Percentiles rank a stretch among this genome's conserved stretches.
Conservation (phyloP, 1,140 invertebrate genomes). For the Tyrophagus putrescentiae region DNA sequence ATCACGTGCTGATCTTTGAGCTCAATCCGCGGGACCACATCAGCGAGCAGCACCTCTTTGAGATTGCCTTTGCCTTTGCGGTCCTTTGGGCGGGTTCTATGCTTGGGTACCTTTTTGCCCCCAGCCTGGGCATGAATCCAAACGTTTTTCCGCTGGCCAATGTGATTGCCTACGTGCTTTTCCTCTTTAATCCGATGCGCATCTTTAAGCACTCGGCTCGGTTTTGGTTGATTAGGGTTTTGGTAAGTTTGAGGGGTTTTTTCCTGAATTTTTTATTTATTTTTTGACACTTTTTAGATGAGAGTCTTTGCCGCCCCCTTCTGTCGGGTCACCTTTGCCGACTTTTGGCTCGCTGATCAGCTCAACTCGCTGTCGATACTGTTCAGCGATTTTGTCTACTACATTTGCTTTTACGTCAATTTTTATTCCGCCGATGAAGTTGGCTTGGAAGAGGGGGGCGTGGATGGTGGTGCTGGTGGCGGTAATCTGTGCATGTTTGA, state of each 20-base stretch:
- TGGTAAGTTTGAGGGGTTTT: slow-evolving; percentile 35
- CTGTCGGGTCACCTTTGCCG: slow-evolving; percentile 87
- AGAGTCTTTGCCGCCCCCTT: slow-evolving; percentile 80
- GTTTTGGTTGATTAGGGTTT: slow-evolving; percentile 44
- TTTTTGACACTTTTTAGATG: too few relatives aligned
- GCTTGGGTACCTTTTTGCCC: slow-evolving; percentile 55
- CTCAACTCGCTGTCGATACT: slow-evolving; percentile 79
- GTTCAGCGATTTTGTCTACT: slow-evolving; percentile 84
- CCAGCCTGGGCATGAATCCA: slow-evolving; percentile 66
- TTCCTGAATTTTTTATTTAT: slow-evolving; percentile 30
- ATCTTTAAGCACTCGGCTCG: slow-evolving; percentile 79
- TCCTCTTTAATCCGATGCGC: slow-evolving; percentile 79
- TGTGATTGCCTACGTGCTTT: slow-evolving; percentile 67
- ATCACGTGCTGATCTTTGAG: slow-evolving; percentile 98
- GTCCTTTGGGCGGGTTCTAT: slow-evolving; percentile 82
- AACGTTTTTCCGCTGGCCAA: slow-evolving; percentile 76
- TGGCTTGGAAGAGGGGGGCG: background rate
- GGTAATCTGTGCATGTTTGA: slow-evolving; percentile 32
- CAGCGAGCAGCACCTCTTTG: slow-evolving; percentile 88
- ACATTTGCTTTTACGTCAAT: slow-evolving; percentile 47
- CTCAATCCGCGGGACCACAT: slow-evolving; percentile 89
- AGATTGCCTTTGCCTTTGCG: slow-evolving; percentile 81
- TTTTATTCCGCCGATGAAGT: slow-evolving; percentile 1
- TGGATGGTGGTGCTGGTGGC: too few relatives aligned
- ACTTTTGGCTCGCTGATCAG: slow-evolving; percentile 99